phyloP scores from a whole-genome alignment of 2,113 vertebrate species.

The Eulemur rufifrons region DNA sequence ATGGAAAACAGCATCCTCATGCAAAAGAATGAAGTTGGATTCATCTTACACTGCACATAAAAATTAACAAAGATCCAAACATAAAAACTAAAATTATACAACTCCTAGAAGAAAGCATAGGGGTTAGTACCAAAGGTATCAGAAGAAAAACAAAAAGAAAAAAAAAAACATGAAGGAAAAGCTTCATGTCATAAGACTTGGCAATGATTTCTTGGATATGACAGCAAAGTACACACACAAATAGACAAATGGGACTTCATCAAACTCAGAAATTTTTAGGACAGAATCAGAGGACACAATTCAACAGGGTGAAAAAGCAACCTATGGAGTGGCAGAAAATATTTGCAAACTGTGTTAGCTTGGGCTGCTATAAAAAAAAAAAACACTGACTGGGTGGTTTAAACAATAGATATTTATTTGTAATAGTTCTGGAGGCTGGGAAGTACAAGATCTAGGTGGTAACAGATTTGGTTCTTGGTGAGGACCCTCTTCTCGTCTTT shows the following conservation, averaged over 20 bases:
- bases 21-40: neutral
- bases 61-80: constrained; percentile 7
- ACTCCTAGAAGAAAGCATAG: neutral
- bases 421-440: neutral
- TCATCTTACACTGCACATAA: neutral
- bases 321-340: neutral
- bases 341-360: neutral
- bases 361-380: neutral
- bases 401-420: neutral
- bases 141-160: no score
- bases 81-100: neutral
- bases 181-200: neutral
- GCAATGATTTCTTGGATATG: neutral
- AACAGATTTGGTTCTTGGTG: neutral
- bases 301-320: neutral
- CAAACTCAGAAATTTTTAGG: neutral
- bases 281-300: neutral
- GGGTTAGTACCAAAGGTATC: no score
- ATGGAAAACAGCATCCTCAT: neutral
- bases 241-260: neutral
- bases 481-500: neutral
- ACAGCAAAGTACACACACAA: neutral
- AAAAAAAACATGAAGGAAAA: neutral
- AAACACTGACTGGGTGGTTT: neutral
- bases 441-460: neutral